Evolutionary conservation across 2,113 vertebrate genomes (phyloP).

Genomic region (Odontesthes bonariensis): DNA sequence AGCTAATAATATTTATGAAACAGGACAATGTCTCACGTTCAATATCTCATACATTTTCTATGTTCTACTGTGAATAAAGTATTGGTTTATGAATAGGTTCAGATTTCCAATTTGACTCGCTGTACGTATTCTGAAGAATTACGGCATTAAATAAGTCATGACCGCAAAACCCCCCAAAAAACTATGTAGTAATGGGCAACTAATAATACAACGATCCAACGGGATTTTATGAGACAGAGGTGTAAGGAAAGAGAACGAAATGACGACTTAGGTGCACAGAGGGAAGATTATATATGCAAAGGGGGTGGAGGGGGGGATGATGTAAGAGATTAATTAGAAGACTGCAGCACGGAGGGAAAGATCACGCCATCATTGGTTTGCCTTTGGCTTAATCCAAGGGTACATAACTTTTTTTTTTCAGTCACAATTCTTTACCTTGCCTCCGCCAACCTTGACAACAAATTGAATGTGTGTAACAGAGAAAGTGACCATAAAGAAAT

Average conservation of each 20-base stretch:
- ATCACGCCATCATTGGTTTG: conserved; percentile 22
- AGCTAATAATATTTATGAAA: too few relatives aligned
- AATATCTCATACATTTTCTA: too few relatives aligned
- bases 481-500: background rate
- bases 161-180: background rate
- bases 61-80: too few relatives aligned
- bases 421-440: conserved; percentile 7
- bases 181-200: background rate
- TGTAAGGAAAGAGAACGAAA: background rate
- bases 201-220: background rate
- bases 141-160: background rate
- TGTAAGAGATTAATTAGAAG: conserved; percentile 27
- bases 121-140: background rate
- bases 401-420: background rate
- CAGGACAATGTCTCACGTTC: too few relatives aligned
- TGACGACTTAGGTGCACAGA: conserved; percentile 4
- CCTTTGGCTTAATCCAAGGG: conserved; percentile 33
- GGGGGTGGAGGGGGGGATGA: background rate
- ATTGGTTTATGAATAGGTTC: too few relatives aligned
- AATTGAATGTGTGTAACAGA: background rate
- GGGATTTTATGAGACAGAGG: background rate
- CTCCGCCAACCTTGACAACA: conserved; percentile 14
- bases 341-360: conserved; percentile 12
- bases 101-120: too few relatives aligned
- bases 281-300: background rate